Evolutionary conservation across 2,797 vertebrate species (phyloP).

Genomic region (Gouania willdenowi): DNA sequence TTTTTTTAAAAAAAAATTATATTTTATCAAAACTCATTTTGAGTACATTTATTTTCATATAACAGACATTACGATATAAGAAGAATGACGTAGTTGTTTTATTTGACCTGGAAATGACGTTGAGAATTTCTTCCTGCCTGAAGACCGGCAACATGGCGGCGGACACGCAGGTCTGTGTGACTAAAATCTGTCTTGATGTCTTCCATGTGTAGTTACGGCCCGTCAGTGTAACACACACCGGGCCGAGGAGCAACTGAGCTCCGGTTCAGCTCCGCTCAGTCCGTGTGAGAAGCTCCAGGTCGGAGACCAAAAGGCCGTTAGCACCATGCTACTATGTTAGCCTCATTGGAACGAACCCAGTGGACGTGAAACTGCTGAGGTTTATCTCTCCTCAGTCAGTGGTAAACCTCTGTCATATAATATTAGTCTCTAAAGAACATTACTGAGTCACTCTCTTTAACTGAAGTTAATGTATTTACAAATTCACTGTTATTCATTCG

Average conservation of each 20-base stretch:
- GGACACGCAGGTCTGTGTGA: constrained; percentile 91
- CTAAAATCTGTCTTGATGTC: constrained; percentile 30
- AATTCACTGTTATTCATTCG: no score
- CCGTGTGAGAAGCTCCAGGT: neutral
- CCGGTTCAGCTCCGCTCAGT: no score
- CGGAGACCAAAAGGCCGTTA: neutral
- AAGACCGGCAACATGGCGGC: constrained; percentile 91
- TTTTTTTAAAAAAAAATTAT: no score
- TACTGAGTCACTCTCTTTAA: no score
- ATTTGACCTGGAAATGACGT: constrained; percentile 67
- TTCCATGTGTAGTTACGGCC: neutral
- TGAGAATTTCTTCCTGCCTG: constrained; percentile 77
- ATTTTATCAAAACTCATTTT: neutral
- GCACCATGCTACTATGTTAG: no score
- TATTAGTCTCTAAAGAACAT: no score
- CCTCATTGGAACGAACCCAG: no score
- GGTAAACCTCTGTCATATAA: no score
- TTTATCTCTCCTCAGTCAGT: no score
- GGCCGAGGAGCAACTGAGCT: accelerated
- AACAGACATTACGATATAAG: neutral
- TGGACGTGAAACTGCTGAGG: no score
- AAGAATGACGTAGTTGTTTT: neutral
- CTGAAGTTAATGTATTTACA: no score
- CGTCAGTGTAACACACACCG: neutral
- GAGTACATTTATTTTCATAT: no score